Base-by-base conservation (phyloP, 2,888 invertebrate genomes). In the Tenthredo livida region DNA sequence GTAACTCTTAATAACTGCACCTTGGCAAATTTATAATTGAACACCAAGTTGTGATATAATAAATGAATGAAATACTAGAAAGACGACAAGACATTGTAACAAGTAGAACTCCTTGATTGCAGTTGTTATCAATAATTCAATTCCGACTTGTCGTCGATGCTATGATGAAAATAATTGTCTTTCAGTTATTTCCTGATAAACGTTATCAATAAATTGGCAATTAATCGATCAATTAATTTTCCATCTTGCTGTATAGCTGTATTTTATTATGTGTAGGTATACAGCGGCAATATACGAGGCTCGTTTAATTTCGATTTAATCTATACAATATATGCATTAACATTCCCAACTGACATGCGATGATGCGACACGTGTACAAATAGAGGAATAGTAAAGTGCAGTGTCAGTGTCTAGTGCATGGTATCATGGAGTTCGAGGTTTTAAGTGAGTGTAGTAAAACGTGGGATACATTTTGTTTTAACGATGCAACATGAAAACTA, bases 311-410 rank as follows among this genome's bases (percentile, higher is more conserved):
- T 77, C 29, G 17, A 77, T n/a, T 29, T 9, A 77, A 50, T 77
- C 29, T 17, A 50, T 29, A 40, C 12, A 33, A 61, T 33, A 43
- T 40, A 83, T 40, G 25, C 83, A 47, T 83, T 83, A 83, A 47
- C 83, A 83, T 70, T 83, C 67, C 83, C 43, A 65, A 67, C 50
- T 43, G 83, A 83, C 83, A 67, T 83, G 83, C 83, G 37, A 40
- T 80, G 80, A 70, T 50, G 83, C 43, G 21, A 65, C 17, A 67
- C 43, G 47, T 43, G 47, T 47, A 33, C 61, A 33, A 80, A 80
- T 58, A 25, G 61, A 58, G 58, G 33, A 40, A 61, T 61, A 61
- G 21, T 50, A 17, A 5, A 43, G 50, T 80, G 80, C 80, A 61
- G 58, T 37, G 37, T 80, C 40, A 40, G 61, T 80, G 80, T 80